These are phyloP conservation scores for Babylonia areolata DNA, from an alignment of 1,140 invertebrate genomes.

Conservation along the genomic window DNA sequence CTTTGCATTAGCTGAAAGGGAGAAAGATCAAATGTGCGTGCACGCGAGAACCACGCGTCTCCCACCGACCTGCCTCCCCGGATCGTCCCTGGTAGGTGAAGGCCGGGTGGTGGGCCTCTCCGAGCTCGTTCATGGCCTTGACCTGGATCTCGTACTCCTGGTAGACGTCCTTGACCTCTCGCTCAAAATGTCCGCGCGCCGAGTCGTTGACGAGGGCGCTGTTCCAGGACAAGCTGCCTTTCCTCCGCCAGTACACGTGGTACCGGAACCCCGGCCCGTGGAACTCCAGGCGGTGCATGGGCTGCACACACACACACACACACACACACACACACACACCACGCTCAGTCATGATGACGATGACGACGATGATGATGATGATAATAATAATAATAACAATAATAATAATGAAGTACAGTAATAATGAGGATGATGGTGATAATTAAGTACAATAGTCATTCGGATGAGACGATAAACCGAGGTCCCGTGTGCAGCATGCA, in stretches of 20 bases:
- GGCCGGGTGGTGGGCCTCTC: conserved; percentile 87
- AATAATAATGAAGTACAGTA: no score
- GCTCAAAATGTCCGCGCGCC: conserved; percentile 55
- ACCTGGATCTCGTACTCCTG: conserved; percentile 92
- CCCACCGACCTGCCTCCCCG: conserved; percentile 86
- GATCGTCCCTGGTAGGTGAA: conserved; percentile 92
- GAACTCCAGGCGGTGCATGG: conserved; percentile 97
- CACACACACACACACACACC: neutral
- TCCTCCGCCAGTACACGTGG: conserved; percentile 83
- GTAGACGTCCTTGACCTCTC: conserved; percentile 87
- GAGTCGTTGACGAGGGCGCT: conserved; percentile 78
- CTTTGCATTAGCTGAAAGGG: no score
- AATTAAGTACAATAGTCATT: no score
- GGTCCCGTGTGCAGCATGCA: no score
- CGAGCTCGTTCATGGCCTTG: conserved; percentile 91
- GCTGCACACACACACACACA: conserved; percentile 76
- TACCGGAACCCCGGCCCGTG: conserved; percentile 97
- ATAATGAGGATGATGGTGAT: no score
- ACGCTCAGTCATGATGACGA: no score
- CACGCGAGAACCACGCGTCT: neutral
- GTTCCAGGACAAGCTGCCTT: conserved; percentile 67
- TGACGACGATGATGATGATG: no score
- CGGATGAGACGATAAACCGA: no score
- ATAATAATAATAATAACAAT: no score
- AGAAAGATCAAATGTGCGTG: no score